phyloP scores from a whole-genome alignment of 92 coral and sea anemone species.

The Epizoanthus illoricatus region DNA sequence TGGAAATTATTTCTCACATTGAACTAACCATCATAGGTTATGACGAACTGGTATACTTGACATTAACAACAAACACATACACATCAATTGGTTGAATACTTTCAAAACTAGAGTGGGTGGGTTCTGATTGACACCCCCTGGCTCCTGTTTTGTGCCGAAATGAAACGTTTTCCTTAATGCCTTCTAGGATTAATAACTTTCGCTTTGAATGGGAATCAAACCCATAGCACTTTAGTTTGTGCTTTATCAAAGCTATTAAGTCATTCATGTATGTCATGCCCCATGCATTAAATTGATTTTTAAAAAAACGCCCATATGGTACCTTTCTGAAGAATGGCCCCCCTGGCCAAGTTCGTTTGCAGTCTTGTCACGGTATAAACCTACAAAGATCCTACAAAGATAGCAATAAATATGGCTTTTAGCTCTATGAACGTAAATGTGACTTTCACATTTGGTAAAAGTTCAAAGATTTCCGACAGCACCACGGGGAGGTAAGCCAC shows the following conservation, averaged over 20 bases:
- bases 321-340: no score
- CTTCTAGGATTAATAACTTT: not conserved
- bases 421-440: conserved; percentile 40
- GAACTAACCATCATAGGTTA: conserved; percentile 3
- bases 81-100: no score
- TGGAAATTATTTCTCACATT: conserved; percentile 2
- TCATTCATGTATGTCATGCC: not conserved
- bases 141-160: conserved; percentile 2
- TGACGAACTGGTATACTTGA: not conserved
- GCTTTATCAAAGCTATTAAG: conserved; percentile 14
- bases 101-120: conserved; percentile 5
- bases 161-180: no score
- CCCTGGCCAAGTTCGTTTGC: not conserved
- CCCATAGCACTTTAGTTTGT: conserved; percentile 19
- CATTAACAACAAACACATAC: no score
- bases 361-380: not conserved
- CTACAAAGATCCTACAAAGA: not conserved
- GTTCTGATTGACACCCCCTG: conserved; percentile 6
- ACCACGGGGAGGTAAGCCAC: conserved; percentile 50
- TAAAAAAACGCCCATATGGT: no score
- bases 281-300: not conserved
- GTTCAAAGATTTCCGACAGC: conserved; percentile 48
- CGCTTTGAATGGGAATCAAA: conserved; percentile 18
- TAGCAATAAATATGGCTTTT: conserved; percentile 29
- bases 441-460: conserved; percentile 1